Evolutionary conservation across 2,888 invertebrate genomes (phyloP), one percentile per base, ranked within the genome.

Genomic region (Minunthozetes semirufus): DNA sequence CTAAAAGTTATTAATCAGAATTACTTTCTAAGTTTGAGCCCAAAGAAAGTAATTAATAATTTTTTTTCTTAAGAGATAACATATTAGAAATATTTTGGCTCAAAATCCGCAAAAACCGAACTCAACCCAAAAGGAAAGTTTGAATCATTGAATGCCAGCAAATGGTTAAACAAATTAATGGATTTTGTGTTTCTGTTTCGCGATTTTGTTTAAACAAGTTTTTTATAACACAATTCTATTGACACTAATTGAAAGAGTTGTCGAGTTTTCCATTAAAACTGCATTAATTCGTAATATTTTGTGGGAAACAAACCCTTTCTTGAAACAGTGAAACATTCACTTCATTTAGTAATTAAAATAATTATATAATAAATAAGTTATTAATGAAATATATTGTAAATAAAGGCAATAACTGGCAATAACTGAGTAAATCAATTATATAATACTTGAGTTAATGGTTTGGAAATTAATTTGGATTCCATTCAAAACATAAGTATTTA

Each of bases 81-180:
- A 61, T 27, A 61, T 61, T 61, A 27, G 15, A 61, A 29, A 61
- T n/a, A 27, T 61, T 61, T 61, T 61, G 61, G 61, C 17, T 61
- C 61, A 61, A 61, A 61, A 29, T 3, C 29, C 1, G 61, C 8
- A 50, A n/a, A n/a, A n/a, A n/a, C n/a, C 17, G 17, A 50, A n/a
- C n/a, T 50, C 17, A 50, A 50, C n/a, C 15, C 53, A 19, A 19
- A 53, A 53, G 13, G n/a, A n/a, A n/a, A n/a, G n/a, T n/a, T n/a
- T n/a, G n/a, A n/a, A n/a, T n/a, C n/a, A n/a, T n/a, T n/a, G n/a
- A 53, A 22, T 48, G 48, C 9, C 4, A 48, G 48, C 17, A 48
- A 48, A 42, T 13, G 8, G 13, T 42, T 42, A 13, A 42, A 42
- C 13, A 42, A 42, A 9, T 48, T 11, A n/a, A 53, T 19, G 6